phyloP scores from a whole-genome alignment of 2,113 vertebrate species.

The Balaenoptera acutorostrata region DNA sequence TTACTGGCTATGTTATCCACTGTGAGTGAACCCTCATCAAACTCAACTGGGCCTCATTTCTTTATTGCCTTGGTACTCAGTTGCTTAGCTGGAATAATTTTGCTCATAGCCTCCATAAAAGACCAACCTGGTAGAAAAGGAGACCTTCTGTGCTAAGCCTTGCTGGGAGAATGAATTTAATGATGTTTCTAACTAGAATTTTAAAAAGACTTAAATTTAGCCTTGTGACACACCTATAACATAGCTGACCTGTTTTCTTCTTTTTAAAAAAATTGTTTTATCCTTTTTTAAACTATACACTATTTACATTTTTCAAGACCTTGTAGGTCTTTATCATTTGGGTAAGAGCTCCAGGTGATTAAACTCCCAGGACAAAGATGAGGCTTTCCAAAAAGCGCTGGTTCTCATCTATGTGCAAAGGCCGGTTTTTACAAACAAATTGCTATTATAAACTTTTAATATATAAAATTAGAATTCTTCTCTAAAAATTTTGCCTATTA shows the following conservation, averaged over 20 bases:
- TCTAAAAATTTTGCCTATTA: conserved; percentile 13
- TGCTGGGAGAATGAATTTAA: conserved; percentile 27
- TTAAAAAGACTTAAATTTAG: conserved; percentile 48
- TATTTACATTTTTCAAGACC: conserved; percentile 60
- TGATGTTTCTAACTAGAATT: conserved; percentile 12
- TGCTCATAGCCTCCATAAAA: conserved; percentile 21
- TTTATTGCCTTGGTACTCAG: conserved; percentile 31
- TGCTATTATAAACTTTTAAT: conserved; percentile 45
- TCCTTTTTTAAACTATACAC: conserved; percentile 50
- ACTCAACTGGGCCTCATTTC: conserved; percentile 23
- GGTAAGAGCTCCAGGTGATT: conserved; percentile 53
- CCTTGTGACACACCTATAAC: not conserved
- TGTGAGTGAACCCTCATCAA: not conserved
- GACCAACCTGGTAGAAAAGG: conserved; percentile 2
- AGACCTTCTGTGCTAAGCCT: not conserved
- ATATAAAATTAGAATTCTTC: conserved; percentile 50
- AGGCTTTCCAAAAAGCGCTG: conserved; percentile 43
- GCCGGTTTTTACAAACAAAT: conserved; percentile 44
- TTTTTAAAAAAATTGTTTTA: not conserved
- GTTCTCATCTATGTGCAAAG: conserved; percentile 33
- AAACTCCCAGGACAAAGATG: conserved; percentile 45
- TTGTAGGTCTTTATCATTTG: conserved; percentile 57
- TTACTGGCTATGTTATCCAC: not conserved
- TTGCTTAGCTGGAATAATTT: conserved; percentile 24
- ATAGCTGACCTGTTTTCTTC: conserved; percentile 12